Percentiles rank a stretch among this genome's conserved stretches.
These are phyloP conservation scores for Fregata magnificens DNA, from an alignment of 2,113 vertebrate species.

Conservation along the genomic window DNA sequence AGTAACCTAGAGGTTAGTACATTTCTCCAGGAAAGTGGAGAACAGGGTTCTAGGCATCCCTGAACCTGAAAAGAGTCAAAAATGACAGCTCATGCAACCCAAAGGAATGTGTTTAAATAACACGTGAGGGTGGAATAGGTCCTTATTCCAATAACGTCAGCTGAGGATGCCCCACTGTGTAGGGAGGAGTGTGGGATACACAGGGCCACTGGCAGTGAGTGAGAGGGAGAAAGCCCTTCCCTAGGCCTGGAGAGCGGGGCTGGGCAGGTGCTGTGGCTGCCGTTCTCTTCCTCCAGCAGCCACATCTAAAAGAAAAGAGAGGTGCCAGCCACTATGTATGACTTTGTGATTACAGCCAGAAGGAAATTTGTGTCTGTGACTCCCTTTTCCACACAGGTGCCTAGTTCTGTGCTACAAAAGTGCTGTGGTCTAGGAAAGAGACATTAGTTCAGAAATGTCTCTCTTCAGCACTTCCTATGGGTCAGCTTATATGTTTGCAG, in stretches of 20 bases:
- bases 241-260: background rate
- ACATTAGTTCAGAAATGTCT: background rate
- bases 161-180: background rate
- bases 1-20: background rate
- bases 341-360: background rate
- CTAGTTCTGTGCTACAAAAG: background rate
- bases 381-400: background rate
- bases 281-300: background rate
- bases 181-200: background rate
- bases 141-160: background rate
- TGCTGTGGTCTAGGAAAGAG: background rate
- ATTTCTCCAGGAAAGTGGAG: background rate
- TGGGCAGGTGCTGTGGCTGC: background rate
- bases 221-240: background rate
- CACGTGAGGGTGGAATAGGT: rapidly evolving
- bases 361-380: background rate
- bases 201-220: background rate
- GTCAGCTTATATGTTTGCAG: background rate
- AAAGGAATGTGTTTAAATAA: background rate
- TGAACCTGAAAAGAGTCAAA: background rate
- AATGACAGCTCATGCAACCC: background rate
- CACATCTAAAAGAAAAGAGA: background rate
- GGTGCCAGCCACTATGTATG: background rate
- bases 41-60: background rate
- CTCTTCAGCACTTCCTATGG: background rate